These are phyloP conservation scores for Redunca redunca DNA, from an alignment of 2,113 vertebrate species.

Conservation along the genomic window DNA sequence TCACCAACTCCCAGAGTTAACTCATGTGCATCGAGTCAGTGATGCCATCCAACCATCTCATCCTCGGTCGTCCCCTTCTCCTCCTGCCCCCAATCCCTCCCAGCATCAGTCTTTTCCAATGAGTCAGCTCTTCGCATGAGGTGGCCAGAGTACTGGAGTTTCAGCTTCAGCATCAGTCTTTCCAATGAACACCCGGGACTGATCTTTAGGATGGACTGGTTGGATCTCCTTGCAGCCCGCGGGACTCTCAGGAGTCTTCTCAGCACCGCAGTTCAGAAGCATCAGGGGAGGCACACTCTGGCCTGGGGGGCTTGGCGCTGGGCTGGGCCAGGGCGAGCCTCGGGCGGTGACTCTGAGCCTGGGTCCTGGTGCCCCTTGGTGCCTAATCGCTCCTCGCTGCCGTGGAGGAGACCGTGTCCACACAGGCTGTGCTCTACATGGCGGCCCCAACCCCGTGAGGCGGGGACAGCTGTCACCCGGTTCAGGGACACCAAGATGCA, in stretches of 20 bases:
- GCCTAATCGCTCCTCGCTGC: fast-evolving
- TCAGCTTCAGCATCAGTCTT: neutral
- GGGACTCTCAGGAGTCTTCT: neutral
- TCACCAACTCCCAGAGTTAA: neutral
- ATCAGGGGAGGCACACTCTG: fast-evolving
- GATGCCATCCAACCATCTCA: neutral
- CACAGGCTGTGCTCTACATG: neutral
- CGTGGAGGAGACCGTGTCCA: fast-evolving
- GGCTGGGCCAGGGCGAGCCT: fast-evolving
- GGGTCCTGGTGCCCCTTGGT: neutral
- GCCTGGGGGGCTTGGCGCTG: fast-evolving
- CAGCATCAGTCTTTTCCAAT: neutral
- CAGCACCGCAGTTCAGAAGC: neutral
- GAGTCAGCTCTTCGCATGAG: neutral
- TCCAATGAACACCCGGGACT: neutral
- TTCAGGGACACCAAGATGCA: neutral
- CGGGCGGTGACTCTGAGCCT: neutral
- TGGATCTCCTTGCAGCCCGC: neutral
- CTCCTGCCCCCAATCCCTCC: no score
- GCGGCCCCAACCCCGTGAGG: neutral
- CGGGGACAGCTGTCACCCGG: no score
- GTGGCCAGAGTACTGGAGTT: neutral
- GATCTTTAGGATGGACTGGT: neutral
- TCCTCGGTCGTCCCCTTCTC: no score
- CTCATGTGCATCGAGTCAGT: fast-evolving